These are phyloP conservation scores for Ceratoteleas bidentatus DNA, from an alignment of 1,140 invertebrate species.

Conservation along the genomic window DNA sequence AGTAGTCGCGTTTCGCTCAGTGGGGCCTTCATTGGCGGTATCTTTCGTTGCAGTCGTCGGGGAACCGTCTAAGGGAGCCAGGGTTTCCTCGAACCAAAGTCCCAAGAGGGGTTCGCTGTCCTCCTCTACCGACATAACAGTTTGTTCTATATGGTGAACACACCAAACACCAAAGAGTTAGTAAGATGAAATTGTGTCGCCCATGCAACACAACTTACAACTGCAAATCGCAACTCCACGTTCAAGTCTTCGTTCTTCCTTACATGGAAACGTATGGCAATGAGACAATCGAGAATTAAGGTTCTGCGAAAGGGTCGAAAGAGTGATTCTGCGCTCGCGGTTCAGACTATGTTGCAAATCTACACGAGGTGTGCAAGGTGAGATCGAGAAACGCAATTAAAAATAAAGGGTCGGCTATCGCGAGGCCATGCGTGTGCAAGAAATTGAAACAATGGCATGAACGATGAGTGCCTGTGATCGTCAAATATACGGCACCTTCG, in stretches of 20 bases:
- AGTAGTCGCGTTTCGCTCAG: slow-evolving; percentile 77
- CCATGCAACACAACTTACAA: slow-evolving; percentile 54
- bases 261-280: no score
- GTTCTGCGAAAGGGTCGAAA: no score
- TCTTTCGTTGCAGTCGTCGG: slow-evolving; percentile 82
- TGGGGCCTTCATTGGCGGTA: slow-evolving; percentile 81
- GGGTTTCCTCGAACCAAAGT: slow-evolving; percentile 95
- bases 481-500: slow-evolving; percentile 84
- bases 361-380: no score
- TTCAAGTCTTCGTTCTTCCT: slow-evolving; percentile 11
- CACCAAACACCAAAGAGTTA: slow-evolving; percentile 71
- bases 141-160: slow-evolving; percentile 77
- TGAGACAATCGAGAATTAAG: no score
- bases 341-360: no score
- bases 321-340: no score
- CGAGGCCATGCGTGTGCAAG: slow-evolving; percentile 20
- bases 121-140: slow-evolving; percentile 83
- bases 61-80: slow-evolving; percentile 87
- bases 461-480: slow-evolving; percentile 20
- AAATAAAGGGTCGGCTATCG: slow-evolving; percentile 44
- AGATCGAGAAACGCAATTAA: slow-evolving; percentile 9
- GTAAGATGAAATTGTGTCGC: slow-evolving; percentile 69
- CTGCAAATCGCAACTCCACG: slow-evolving; percentile 34
- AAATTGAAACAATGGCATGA: slow-evolving; percentile 30
- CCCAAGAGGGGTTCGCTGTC: slow-evolving; percentile 95